Percentiles rank a stretch among this genome's conserved stretches.
phyloP scores from a whole-genome alignment of 2,888 invertebrate species.

The Gastrophysa polygoni region DNA sequence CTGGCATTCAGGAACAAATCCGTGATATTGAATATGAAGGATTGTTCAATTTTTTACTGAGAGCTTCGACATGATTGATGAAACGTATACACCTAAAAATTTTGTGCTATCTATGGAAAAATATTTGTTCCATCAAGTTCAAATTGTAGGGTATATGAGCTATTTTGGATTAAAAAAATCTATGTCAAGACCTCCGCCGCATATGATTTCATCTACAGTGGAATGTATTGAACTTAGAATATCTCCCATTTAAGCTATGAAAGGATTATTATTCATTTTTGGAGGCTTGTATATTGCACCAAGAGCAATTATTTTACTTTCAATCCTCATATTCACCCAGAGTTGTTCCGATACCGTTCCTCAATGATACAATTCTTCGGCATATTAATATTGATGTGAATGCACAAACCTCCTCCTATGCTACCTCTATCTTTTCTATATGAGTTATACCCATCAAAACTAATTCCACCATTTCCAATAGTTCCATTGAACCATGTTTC shows the following conservation, averaged over 20 bases:
- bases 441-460: slow-evolving; percentile 7
- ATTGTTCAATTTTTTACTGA: too few relatives aligned
- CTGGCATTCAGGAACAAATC: too few relatives aligned
- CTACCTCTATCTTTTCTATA: slow-evolving; percentile 10
- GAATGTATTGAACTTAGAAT: background rate
- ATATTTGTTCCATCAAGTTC: too few relatives aligned
- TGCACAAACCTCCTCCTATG: slow-evolving; percentile 2
- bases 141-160: too few relatives aligned
- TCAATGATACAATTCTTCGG: background rate
- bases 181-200: slow-evolving; percentile 6
- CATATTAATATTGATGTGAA: slow-evolving; percentile 1
- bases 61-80: too few relatives aligned
- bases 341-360: slow-evolving; percentile 9
- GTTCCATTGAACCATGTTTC: background rate
- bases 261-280: slow-evolving; percentile 1
- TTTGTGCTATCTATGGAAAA: too few relatives aligned
- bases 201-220: slow-evolving; percentile 9
- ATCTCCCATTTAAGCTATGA: slow-evolving; percentile 9
- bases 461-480: background rate
- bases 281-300: slow-evolving; percentile 3
- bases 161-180: slow-evolving; percentile 8
- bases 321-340: background rate
- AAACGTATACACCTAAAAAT: too few relatives aligned
- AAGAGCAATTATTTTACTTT: slow-evolving; percentile 5
- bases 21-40: too few relatives aligned